Percentiles rank a stretch among this genome's conserved stretches.
phyloP scores from a whole-genome alignment of 2,888 invertebrate genomes.

The Dolichopus griseipennis region DNA sequence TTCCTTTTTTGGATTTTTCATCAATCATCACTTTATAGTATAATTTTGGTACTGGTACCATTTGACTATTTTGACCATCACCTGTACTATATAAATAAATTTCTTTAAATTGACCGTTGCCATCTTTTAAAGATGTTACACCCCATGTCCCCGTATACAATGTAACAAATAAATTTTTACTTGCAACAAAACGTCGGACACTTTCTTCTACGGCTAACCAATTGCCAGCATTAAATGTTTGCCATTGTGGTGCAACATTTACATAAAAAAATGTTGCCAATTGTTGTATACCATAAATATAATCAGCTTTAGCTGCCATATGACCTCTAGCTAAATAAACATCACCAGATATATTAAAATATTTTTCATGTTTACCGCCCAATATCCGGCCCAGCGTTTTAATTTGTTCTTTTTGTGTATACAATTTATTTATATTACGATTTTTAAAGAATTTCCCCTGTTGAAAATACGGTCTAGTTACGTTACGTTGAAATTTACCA shows the following conservation, averaged over 20 bases:
- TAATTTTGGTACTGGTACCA: constrained; percentile 48
- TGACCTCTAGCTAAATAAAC: constrained; percentile 44
- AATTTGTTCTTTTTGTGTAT: constrained; percentile 38
- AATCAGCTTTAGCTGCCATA: constrained; percentile 46
- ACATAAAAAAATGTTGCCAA: constrained; percentile 47
- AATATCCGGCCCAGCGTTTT: constrained; percentile 36
- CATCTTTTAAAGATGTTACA: constrained; percentile 47
- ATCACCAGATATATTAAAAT: constrained; percentile 27
- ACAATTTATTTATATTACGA: constrained; percentile 34
- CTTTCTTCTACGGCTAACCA: constrained; percentile 47
- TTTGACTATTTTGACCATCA: constrained; percentile 33
- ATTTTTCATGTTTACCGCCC: constrained; percentile 29
- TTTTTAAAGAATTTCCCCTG: constrained; percentile 36
- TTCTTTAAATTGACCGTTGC: constrained; percentile 34
- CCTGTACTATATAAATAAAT: constrained; percentile 39
- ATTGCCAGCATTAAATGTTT: constrained; percentile 51
- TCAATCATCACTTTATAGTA: constrained; percentile 53
- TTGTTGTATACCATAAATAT: constrained; percentile 44
- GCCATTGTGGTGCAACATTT: constrained; percentile 50
- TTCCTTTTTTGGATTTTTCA: constrained; percentile 41
- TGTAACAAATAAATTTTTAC: constrained; percentile 35
- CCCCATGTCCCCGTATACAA: constrained; percentile 53
- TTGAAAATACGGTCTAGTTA: constrained; percentile 36
- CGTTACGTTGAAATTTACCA: constrained; percentile 40
- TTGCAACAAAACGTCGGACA: constrained; percentile 41